These are phyloP conservation scores for Agrochola lota DNA, from an alignment of 2,888 invertebrate genomes.

Conservation along the genomic window DNA sequence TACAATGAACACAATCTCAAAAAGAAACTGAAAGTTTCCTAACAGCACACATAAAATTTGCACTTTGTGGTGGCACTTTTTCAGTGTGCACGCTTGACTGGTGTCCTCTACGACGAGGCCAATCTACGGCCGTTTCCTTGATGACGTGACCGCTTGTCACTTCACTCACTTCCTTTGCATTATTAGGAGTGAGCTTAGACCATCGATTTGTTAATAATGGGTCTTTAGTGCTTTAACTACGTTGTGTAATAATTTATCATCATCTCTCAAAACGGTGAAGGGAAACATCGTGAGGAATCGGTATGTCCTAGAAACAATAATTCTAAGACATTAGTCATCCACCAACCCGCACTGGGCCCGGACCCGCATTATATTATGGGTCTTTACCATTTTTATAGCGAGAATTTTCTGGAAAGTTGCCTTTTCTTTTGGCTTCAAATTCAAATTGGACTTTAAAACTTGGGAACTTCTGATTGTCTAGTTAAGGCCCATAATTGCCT, in stretches of 20 bases:
- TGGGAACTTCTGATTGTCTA: conserved; percentile 1
- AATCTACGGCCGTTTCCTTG: conserved; percentile 76
- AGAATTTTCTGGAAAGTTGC: not conserved
- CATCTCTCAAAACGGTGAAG: not conserved
- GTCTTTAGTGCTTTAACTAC: not conserved
- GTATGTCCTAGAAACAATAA: not conserved
- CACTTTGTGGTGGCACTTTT: conserved; percentile 66
- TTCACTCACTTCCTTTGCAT: conserved; percentile 71
- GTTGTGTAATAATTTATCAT: not conserved
- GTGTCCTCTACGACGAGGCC: conserved; percentile 78
- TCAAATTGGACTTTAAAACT: not conserved
- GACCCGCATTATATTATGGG: not conserved
- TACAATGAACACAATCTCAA: conserved; percentile 15
- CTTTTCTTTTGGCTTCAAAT: not conserved
- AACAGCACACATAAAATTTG: conserved; percentile 36
- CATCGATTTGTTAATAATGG: conserved; percentile 43
- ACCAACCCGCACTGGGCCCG: not conserved
- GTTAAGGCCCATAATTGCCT: conserved; percentile 25
- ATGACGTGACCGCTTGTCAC: conserved; percentile 70
- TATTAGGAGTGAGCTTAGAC: conserved; percentile 40
- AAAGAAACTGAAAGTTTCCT: conserved; percentile 51
- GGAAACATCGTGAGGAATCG: not conserved
- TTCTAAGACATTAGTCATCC: not conserved
- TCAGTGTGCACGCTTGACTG: conserved; percentile 76
- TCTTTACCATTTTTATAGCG: not conserved